Conservation (phyloP, 2,888 invertebrate species). For the Tuberolachnus salignus region DNA sequence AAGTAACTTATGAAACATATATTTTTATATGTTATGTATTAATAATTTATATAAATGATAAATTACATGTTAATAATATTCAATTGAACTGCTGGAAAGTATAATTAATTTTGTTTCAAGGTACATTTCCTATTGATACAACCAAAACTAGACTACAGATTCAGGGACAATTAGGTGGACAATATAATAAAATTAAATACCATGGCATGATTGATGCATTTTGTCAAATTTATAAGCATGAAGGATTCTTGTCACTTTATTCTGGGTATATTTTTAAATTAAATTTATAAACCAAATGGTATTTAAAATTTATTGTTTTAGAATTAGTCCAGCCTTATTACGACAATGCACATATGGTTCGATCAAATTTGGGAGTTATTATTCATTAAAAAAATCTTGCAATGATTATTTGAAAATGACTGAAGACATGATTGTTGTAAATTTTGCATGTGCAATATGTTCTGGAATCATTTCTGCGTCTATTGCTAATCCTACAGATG, state of each 20-base stretch:
- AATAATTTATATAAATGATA: background rate
- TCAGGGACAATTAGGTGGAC: conserved; percentile 86
- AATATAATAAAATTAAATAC: conserved; percentile 78
- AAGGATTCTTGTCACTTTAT: conserved; percentile 85
- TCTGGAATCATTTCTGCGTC: conserved; percentile 91
- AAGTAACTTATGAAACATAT: conserved; percentile 68
- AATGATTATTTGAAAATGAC: conserved; percentile 63
- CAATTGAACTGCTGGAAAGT: background rate
- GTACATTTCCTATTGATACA: conserved; percentile 96
- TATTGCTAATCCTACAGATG: conserved; percentile 96
- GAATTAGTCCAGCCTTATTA: conserved; percentile 89
- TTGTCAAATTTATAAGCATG: conserved; percentile 81
- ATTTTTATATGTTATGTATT: background rate
- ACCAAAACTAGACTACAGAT: conserved; percentile 93
- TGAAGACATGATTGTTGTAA: conserved; percentile 69
- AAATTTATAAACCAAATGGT: background rate
- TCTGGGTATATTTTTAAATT: conserved; percentile 71
- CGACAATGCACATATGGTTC: conserved; percentile 95
- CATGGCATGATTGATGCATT: conserved; percentile 92
- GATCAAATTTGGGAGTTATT: conserved; percentile 95
- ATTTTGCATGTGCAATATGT: conserved; percentile 81
- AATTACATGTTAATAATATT: background rate
- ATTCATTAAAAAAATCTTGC: conserved; percentile 74
- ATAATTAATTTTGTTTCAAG: conserved; percentile 64
- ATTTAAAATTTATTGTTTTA: conserved; percentile 62